phyloP scores from a whole-genome alignment of 2,113 vertebrate genomes.

The Genyomyrus donnyi region DNA sequence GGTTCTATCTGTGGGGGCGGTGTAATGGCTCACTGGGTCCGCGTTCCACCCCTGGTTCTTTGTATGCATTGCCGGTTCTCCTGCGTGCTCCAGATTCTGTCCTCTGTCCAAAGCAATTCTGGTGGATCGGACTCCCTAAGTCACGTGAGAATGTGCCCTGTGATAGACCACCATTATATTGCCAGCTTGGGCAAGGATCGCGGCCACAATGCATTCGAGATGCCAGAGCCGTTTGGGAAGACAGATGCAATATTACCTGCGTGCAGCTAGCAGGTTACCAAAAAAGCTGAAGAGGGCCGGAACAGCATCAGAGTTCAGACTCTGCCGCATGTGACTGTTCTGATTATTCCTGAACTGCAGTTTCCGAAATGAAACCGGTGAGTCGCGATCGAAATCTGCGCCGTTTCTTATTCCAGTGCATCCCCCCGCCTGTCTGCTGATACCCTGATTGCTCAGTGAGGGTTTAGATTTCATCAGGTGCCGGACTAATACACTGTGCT shows the following conservation, averaged over 20 bases:
- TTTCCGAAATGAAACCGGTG: neutral
- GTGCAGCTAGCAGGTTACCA: neutral
- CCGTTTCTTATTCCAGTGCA: neutral
- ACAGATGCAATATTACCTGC: neutral
- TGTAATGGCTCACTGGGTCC: neutral
- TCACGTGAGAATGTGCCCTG: neutral
- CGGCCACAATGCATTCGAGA: neutral
- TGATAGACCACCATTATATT: neutral
- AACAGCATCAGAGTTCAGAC: neutral
- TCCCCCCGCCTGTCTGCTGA: neutral
- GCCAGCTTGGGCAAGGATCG: neutral
- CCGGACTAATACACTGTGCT: neutral
- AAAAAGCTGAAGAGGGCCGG: neutral
- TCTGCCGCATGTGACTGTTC: neutral
- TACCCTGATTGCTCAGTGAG: neutral
- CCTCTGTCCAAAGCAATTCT: neutral
- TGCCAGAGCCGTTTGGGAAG: neutral
- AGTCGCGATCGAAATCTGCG: neutral
- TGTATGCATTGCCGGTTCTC: neutral
- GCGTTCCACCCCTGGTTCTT: neutral
- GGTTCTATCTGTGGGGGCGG: neutral
- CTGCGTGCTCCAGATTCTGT: neutral
- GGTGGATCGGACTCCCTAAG: neutral
- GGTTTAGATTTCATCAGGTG: neutral
- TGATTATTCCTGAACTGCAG: neutral